Base-by-base conservation (phyloP, 2,797 vertebrate genomes). In the Sebastes trivittatus region DNA sequence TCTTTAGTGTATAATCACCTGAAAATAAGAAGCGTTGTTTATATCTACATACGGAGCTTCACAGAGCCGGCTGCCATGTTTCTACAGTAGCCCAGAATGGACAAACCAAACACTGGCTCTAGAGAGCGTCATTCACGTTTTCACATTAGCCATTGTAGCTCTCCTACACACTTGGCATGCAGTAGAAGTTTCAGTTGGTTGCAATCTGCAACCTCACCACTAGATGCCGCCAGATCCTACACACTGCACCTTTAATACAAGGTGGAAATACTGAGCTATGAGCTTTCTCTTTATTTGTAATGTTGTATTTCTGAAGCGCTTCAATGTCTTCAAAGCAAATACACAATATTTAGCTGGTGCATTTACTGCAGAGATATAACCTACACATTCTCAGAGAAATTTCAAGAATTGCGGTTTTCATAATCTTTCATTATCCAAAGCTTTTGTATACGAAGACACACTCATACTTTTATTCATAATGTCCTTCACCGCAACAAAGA, bases 401-500 rank as follows among this genome's bases (percentile, higher is more conserved):
- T 3, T 75, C 22, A 13, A 73, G 23, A 62, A 29, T 25, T 25
- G 27, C 6, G n/a, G 16, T 46, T 52, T 34, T 55, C 9, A 32
- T 20, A 20, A 75, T 27, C 6, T 49, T 34, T 29, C 42, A 59
- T 76, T 38, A 27, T 42, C 54, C 20, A 20, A 52, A 46, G 36
- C 32, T 65, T 79, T 67, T 72, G 20, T 30, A 25, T 7, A 34
- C 1, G 0, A 61, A 18, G 56, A 61, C 20, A 30, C 2, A 8
- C 34, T 72, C 23, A 18, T 8, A 18, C 8, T 68, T 49, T 10
- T 0, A 58, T 63, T 65, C 62, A 59, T 7, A 59, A 58, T 62
- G 46, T 73, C 36, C 73, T 64, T 75, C 55, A 54, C 8, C 65
- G 5, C 3, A 46, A 78, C 27, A 76, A 32, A 56, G 22, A 67